These are phyloP conservation scores for Semotilus atromaculatus DNA, from an alignment of 2,797 vertebrate genomes.

Conservation along the genomic window DNA sequence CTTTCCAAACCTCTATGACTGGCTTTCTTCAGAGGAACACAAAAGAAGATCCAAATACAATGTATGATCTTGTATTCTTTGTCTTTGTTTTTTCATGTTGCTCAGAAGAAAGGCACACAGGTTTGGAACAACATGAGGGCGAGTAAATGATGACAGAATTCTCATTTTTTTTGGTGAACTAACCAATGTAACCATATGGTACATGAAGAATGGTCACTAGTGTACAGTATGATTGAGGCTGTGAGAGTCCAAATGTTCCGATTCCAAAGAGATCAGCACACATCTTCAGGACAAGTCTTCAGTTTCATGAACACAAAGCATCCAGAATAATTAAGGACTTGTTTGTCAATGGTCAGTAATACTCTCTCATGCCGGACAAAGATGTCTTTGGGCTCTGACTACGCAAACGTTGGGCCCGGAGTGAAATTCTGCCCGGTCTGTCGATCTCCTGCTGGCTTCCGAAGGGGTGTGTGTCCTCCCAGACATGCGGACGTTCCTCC, in stretches of 20 bases:
- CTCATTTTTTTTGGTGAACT: neutral
- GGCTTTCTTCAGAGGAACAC: too few relatives aligned
- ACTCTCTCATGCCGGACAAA: slow-evolving; percentile 31
- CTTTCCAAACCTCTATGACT: neutral
- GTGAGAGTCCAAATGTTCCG: neutral
- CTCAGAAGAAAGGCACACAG: neutral
- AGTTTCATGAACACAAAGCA: neutral
- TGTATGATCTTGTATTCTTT: too few relatives aligned
- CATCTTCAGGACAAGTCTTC: neutral
- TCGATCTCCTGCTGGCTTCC: slow-evolving; percentile 76
- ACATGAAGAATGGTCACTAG: neutral
- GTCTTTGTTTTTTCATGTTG: too few relatives aligned
- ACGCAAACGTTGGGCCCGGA: slow-evolving; percentile 71
- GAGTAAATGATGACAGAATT: neutral
- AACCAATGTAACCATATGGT: neutral
- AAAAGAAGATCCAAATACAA: neutral
- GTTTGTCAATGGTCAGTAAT: slow-evolving; percentile 15
- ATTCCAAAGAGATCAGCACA: neutral
- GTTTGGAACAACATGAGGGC: neutral
- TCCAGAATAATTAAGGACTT: neutral
- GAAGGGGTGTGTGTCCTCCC: slow-evolving; percentile 79
- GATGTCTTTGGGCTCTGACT: slow-evolving; percentile 40
- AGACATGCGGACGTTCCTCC: slow-evolving; percentile 66
- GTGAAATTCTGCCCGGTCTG: slow-evolving; percentile 72
- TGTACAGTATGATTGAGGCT: neutral